Evolutionary conservation across 2,888 invertebrate genomes (phyloP).

Genomic region (Idaea biselata): DNA sequence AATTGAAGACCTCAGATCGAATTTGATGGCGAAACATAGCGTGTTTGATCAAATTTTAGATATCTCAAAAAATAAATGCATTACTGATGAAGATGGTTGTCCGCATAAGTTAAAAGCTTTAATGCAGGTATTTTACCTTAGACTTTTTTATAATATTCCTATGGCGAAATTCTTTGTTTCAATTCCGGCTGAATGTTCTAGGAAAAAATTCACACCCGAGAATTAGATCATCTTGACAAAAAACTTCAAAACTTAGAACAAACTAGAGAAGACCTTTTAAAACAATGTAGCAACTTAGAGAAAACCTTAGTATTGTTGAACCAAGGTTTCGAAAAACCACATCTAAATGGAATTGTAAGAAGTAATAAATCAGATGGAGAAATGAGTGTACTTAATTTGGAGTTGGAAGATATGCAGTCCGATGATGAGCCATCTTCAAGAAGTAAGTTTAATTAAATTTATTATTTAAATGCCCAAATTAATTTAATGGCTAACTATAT

Average conservation of each 20-base stretch:
- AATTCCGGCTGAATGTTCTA: slow-evolving; percentile 30
- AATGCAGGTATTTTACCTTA: slow-evolving; percentile 44
- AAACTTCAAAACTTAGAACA: slow-evolving; percentile 53
- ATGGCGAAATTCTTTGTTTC: background rate
- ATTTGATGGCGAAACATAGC: slow-evolving; percentile 60
- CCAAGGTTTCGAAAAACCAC: slow-evolving; percentile 52
- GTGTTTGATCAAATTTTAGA: slow-evolving; percentile 65
- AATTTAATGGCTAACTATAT: background rate
- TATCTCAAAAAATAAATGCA: slow-evolving; percentile 54
- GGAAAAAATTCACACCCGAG: slow-evolving; percentile 54
- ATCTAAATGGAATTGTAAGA: slow-evolving; percentile 20
- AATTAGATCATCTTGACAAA: slow-evolving; percentile 52
- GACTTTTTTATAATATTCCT: background rate
- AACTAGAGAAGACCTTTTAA: slow-evolving; percentile 48
- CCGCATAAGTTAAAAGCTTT: slow-evolving; percentile 58
- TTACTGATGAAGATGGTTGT: slow-evolving; percentile 53
- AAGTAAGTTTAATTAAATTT: slow-evolving; percentile 40
- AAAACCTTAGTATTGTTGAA: slow-evolving; percentile 58
- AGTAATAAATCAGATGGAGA: slow-evolving; percentile 29
- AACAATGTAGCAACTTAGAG: slow-evolving; percentile 57
- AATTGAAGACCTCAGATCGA: slow-evolving; percentile 59
- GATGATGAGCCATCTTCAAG: slow-evolving; percentile 54
- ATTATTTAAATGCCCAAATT: background rate
- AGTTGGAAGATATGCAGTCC: slow-evolving; percentile 59
- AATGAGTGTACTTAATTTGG: slow-evolving; percentile 33